phyloP scores from a whole-genome alignment of 2,113 vertebrate genomes.

The Halichoeres trimaculatus region DNA sequence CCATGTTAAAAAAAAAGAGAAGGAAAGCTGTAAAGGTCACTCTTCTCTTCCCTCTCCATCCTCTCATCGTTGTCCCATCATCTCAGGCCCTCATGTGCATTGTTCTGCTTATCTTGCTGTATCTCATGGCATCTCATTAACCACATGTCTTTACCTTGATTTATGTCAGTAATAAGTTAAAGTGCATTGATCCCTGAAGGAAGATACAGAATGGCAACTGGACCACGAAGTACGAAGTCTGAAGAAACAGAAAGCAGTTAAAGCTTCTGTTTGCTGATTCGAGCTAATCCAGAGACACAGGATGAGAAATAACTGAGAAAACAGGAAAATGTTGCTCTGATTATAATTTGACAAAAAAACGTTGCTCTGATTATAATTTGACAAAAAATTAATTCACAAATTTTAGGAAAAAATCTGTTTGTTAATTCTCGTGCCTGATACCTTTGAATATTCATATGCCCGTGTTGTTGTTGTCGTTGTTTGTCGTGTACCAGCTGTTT shows the following conservation, averaged over 20 bases:
- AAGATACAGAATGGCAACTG: conserved; percentile 17
- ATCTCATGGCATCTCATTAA: conserved; percentile 35
- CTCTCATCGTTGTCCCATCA: conserved; percentile 7
- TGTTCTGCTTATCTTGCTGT: conserved; percentile 34
- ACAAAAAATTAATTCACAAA: neutral
- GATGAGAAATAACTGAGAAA: neutral
- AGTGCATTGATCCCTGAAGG: conserved; percentile 52
- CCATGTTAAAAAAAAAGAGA: neutral
- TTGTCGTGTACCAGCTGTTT: conserved; percentile 25
- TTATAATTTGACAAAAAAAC: neutral
- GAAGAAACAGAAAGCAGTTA: neutral
- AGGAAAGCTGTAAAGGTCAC: conserved; percentile 27
- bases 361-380: neutral
- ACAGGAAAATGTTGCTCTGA: neutral
- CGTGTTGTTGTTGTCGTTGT: neutral
- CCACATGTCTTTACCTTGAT: conserved; percentile 42
- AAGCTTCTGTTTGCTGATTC: neutral
- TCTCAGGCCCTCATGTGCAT: conserved; percentile 9
- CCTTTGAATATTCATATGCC: neutral
- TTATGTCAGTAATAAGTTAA: conserved; percentile 47
- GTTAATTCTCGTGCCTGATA: neutral
- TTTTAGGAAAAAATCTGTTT: neutral
- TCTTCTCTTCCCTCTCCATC: neutral
- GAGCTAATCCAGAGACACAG: neutral
- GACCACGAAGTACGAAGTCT: neutral